These are phyloP conservation scores for Callaeas wilsoni DNA, from an alignment of 2,113 vertebrate genomes.

Conservation along the genomic window DNA sequence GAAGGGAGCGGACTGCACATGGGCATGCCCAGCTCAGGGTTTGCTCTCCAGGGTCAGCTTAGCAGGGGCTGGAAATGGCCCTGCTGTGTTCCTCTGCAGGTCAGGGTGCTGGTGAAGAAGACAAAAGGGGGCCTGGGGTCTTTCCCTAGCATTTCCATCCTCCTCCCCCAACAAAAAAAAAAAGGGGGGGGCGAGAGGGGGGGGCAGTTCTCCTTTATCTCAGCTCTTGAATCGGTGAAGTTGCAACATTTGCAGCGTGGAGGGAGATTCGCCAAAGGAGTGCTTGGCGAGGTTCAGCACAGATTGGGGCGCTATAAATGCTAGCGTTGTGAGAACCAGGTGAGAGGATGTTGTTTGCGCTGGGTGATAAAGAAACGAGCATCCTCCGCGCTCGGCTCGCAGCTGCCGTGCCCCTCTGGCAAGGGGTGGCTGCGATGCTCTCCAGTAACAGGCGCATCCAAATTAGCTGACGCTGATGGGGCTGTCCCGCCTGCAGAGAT, in stretches of 20 bases:
- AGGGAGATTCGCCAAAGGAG: too few relatives aligned
- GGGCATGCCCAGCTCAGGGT: fast-evolving
- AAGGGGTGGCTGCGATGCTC: not conserved
- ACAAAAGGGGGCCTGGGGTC: not conserved
- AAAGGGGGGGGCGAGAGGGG: too few relatives aligned
- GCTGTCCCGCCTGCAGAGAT: not conserved
- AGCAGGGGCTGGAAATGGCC: not conserved
- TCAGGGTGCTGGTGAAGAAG: not conserved
- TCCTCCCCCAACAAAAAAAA: not conserved
- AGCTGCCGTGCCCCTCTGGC: fast-evolving
- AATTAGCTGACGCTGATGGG: not conserved
- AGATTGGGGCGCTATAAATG: not conserved
- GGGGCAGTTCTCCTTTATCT: not conserved
- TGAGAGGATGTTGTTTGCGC: fast-evolving
- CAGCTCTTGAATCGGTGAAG: not conserved
- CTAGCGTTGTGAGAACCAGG: fast-evolving
- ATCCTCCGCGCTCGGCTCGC: not conserved
- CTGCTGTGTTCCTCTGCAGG: not conserved
- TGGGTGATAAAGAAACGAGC: not conserved
- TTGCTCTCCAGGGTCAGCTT: not conserved
- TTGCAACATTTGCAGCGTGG: not conserved
- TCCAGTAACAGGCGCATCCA: not conserved
- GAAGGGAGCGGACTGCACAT: fast-evolving
- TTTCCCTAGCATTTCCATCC: not conserved
- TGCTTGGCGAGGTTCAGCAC: not conserved